phyloP scores from a whole-genome alignment of 2,888 invertebrate genomes.

The Acronicta alni region DNA sequence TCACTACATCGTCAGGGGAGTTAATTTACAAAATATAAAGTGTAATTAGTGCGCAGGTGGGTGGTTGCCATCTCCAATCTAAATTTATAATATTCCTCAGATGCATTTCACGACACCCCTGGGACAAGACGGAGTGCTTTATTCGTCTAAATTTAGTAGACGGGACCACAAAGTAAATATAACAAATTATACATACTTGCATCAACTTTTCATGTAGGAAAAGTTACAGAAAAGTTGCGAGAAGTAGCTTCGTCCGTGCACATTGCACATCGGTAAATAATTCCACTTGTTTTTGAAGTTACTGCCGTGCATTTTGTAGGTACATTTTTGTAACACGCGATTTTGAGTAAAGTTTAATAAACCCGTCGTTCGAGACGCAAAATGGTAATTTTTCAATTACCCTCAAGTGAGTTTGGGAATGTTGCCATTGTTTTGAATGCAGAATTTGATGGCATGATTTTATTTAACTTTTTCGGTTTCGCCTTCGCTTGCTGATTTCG shows the following conservation, averaged over 20 bases:
- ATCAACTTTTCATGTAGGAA: conserved; percentile 14
- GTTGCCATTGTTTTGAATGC: conserved; percentile 29
- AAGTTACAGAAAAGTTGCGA: conserved; percentile 8
- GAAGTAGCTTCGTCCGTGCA: conserved; percentile 20
- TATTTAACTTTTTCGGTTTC: conserved; percentile 31
- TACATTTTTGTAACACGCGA: conserved; percentile 24
- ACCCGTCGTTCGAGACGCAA: conserved; percentile 49
- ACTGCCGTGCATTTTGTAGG: conserved; percentile 6
- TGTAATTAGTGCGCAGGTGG: conserved; percentile 9
- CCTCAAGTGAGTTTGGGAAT: conserved; percentile 50
- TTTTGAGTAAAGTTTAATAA: conserved; percentile 45
- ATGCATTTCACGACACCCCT: conserved; percentile 24
- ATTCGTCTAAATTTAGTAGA: conserved; percentile 15
- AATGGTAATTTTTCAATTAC: conserved; percentile 67
- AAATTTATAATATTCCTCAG: conserved; percentile 19
- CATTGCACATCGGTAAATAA: conserved; percentile 22
- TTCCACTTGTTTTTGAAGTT: conserved; percentile 16
- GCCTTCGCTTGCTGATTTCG: neutral
- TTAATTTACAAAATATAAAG: neutral
- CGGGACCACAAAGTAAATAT: conserved; percentile 40
- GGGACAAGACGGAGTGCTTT: conserved; percentile 12
- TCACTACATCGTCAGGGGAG: neutral
- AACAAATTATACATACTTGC: conserved; percentile 47
- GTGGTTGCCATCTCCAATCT: conserved; percentile 3
- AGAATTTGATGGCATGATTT: conserved; percentile 29